Evolutionary conservation across 30 jellyfish, hydroid and myxozoan genomes (phyloP), one percentile per base, ranked within the genome.

Genomic region (Chrysaora quinquecirrha): DNA sequence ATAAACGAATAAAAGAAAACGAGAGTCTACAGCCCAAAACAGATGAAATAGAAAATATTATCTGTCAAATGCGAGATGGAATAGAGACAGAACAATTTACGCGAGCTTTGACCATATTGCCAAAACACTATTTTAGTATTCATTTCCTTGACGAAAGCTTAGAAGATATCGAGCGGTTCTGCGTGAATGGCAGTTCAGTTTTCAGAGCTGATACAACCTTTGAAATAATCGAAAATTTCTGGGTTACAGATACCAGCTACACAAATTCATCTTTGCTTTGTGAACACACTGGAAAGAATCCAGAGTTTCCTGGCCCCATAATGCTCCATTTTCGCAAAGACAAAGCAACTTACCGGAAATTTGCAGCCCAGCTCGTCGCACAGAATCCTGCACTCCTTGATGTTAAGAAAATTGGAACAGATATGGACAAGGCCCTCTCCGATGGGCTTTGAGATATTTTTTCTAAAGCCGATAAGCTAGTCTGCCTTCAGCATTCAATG

Each of bases 261-360:
- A 25, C 75, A 27, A 75, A 75, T 56, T 30, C 18, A 48, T 43
- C 87, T 47, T 24, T 75, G 22, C 19, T 75, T n/a, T 58, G 27
- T 48, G 79, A 33, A 75, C 49, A 1, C 49, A 31, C 29, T 20
- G 14, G 6, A 14, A 50, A 75, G 29, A 79, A 75, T 49, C 87
- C 87, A 22, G 87, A 75, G 77, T 50, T 75, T 48, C 87, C 87
- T 48, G 87, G 77, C 46, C 77, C 87, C 22, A 48, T 21, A 11
- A 75, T 75, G 87, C 32, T 34, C 71, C 87, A 75, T 54, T 75
- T 75, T 56, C 23, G 63, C 18, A 75, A 75, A 47, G 63, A 75
- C 23, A 47, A 35, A 33, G 70, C 32, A 24, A 75, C 56, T 0
- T 75, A 75, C 47, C 16, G 87, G 27, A 50, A 79, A 75, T 75